Percentiles rank a stretch among this genome's conserved stretches.
Conservation (phyloP, 2,797 vertebrate species). For the Artibeus lituratus region DNA sequence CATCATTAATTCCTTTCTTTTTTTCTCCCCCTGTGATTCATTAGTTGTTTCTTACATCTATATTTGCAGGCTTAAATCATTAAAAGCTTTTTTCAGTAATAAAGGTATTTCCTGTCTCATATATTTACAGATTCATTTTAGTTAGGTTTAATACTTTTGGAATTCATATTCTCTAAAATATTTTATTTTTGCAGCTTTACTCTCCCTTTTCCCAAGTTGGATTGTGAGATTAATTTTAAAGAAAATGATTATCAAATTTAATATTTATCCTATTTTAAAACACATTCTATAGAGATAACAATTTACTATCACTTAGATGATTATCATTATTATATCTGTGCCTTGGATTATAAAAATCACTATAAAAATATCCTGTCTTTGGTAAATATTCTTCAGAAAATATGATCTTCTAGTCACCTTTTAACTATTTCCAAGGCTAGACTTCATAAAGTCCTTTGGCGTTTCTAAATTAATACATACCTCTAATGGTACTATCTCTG, state of each 20-base stretch:
- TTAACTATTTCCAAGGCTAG: background rate
- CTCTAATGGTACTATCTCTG: background rate
- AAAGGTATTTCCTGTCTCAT: background rate
- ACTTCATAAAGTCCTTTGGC: background rate
- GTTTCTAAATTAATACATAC: background rate
- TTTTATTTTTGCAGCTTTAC: background rate
- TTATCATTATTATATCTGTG: background rate
- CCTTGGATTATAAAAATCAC: background rate
- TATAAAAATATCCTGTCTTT: background rate
- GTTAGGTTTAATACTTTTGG: background rate
- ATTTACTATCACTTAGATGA: background rate
- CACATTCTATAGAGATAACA: background rate
- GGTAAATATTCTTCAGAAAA: background rate
- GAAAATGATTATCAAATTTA: background rate
- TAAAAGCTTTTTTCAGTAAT: background rate
- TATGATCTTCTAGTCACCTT: background rate
- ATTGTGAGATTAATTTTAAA: background rate
- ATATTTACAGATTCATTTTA: conserved; percentile 8
- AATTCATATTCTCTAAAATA: background rate
- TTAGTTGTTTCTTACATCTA: background rate
- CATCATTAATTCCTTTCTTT: background rate
- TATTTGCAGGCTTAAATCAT: background rate
- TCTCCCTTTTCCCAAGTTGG: background rate
- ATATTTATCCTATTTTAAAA: background rate
- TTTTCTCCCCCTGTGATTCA: background rate